These are phyloP conservation scores for Caenorhabditis sinica DNA, from an alignment of 2,888 invertebrate species.

Conservation along the genomic window DNA sequence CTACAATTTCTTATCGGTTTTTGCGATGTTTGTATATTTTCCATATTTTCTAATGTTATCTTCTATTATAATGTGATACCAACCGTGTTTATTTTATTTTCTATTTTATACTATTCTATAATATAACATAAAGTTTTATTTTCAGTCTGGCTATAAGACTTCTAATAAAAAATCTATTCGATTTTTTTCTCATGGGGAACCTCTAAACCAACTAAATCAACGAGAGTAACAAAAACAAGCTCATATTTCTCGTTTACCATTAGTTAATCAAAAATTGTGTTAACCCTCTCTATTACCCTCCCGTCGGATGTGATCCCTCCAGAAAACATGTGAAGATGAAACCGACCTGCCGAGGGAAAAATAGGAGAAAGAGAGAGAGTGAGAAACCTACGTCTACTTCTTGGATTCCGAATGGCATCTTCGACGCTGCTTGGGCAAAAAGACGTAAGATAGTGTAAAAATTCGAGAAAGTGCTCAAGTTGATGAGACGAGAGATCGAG, in stretches of 20 bases:
- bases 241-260: slow-evolving; percentile 4
- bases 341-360: slow-evolving; percentile 28
- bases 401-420: slow-evolving; percentile 30
- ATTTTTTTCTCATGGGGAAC: too few relatives aligned
- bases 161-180: too few relatives aligned
- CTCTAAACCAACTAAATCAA: neutral
- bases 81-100: too few relatives aligned
- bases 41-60: neutral
- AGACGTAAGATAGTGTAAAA: slow-evolving; percentile 41
- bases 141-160: too few relatives aligned
- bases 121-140: too few relatives aligned
- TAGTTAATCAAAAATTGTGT: slow-evolving; percentile 43
- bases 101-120: too few relatives aligned
- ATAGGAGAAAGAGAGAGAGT: neutral
- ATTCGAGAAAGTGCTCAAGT: slow-evolving; percentile 47
- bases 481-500: slow-evolving; percentile 29
- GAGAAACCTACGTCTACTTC: slow-evolving; percentile 2
- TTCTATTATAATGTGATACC: too few relatives aligned
- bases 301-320: slow-evolving; percentile 7
- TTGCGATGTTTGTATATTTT: slow-evolving; percentile 19
- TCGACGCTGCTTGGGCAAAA: slow-evolving; percentile 4
- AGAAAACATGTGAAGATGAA: slow-evolving; percentile 26
- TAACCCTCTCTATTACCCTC: neutral
- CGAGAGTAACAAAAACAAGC: neutral
- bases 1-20: neutral